phyloP scores from a whole-genome alignment of 1,140 invertebrate genomes.

The Metaphire vulgaris region DNA sequence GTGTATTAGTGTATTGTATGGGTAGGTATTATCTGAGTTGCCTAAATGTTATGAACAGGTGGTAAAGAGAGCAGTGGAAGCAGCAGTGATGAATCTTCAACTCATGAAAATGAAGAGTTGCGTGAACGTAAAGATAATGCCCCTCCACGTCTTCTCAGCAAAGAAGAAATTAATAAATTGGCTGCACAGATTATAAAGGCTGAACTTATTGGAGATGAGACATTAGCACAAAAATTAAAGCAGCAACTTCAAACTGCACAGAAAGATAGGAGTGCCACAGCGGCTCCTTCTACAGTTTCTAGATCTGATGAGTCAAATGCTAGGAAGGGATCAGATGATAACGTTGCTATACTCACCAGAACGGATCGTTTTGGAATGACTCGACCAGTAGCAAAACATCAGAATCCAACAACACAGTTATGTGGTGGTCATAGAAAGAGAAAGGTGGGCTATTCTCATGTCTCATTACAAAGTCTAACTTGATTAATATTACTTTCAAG shows the following conservation, averaged over 20 bases:
- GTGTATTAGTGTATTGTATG: no score
- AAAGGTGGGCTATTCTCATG: constrained; percentile 51
- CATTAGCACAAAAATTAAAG: constrained; percentile 33
- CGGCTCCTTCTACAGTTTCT: constrained; percentile 7
- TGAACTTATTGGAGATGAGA: constrained; percentile 71
- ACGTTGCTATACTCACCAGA: constrained; percentile 65
- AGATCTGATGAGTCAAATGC: background rate
- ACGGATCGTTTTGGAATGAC: constrained; percentile 62
- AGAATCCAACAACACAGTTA: background rate
- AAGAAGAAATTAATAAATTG: constrained; percentile 78
- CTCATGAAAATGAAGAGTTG: no score
- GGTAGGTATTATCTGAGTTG: no score
- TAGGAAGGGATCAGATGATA: constrained; percentile 37
- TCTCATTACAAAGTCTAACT: no score
- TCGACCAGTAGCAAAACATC: constrained; percentile 37
- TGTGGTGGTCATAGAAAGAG: background rate
- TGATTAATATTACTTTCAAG: no score
- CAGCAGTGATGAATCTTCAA: no score
- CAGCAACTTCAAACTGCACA: constrained; percentile 7
- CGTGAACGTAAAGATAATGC: no score
- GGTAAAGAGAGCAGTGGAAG: no score
- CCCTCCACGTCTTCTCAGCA: no score
- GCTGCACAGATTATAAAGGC: constrained; percentile 82
- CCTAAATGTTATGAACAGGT: no score
- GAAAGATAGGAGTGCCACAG: constrained; percentile 34